Percentiles rank a stretch among this genome's conserved stretches.
phyloP scores from a whole-genome alignment of 2,113 vertebrate species.

The Anas platyrhynchos region DNA sequence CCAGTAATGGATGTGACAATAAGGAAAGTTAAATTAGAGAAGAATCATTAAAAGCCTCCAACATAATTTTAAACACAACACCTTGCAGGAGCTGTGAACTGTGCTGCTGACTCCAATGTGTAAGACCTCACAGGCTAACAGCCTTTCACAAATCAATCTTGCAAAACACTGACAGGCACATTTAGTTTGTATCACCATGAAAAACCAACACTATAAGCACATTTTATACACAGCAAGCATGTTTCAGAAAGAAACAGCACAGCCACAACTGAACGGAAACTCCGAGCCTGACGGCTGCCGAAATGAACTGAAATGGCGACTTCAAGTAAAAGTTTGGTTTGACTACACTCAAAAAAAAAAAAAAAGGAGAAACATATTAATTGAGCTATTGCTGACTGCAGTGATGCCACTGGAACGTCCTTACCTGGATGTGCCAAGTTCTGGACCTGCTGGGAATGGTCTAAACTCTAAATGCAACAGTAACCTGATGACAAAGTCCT shows the following conservation, averaged over 20 bases:
- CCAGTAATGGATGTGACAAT: background rate
- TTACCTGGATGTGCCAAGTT: background rate
- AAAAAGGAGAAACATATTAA: background rate
- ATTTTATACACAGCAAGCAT: background rate
- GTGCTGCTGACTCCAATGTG: constrained; percentile 29
- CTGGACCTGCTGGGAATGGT: background rate
- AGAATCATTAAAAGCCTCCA: background rate
- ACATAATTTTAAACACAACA: background rate
- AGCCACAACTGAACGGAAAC: background rate
- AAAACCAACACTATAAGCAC: background rate
- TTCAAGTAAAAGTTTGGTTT: background rate
- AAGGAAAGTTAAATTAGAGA: background rate
- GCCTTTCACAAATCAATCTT: background rate
- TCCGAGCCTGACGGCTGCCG: rapidly evolving
- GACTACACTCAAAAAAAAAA: background rate
- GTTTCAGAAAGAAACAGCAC: background rate
- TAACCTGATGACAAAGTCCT: background rate
- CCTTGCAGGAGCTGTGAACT: background rate
- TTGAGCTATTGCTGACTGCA: rapidly evolving
- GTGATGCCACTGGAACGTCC: rapidly evolving
- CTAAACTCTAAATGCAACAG: background rate
- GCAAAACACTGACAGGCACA: background rate
- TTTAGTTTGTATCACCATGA: rapidly evolving
- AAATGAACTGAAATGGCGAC: background rate
- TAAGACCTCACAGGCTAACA: constrained; percentile 3